These are phyloP conservation scores for Cebus imitator DNA, from an alignment of 2,113 vertebrate genomes.

Conservation along the genomic window DNA sequence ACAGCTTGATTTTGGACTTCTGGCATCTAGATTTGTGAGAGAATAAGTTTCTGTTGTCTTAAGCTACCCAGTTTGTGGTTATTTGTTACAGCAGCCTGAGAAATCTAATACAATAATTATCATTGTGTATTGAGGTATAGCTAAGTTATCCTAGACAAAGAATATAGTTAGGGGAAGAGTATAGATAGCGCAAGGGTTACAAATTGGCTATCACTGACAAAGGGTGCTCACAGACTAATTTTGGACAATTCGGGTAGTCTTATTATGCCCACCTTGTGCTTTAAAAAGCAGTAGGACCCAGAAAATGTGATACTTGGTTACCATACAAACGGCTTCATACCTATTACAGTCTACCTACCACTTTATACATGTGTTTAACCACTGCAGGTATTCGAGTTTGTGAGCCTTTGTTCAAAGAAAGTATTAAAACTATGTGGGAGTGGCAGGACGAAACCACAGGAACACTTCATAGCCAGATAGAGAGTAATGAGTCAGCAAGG, in stretches of 20 bases:
- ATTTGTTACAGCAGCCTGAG: not conserved
- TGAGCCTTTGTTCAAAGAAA: too few species aligned
- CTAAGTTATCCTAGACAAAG: too few species aligned
- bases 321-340: too few species aligned
- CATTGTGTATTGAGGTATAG: not conserved
- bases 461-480: too few species aligned
- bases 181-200: not conserved
- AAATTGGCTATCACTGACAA: not conserved
- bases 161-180: not conserved
- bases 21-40: not conserved
- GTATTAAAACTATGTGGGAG: too few species aligned
- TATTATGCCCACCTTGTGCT: not conserved
- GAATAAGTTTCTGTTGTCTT: not conserved
- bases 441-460: too few species aligned
- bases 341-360: too few species aligned
- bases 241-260: not conserved
- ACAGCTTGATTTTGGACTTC: not conserved
- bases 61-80: not conserved
- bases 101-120: not conserved
- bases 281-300: not conserved
- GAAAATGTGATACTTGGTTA: too few species aligned
- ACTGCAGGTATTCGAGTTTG: too few species aligned
- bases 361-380: too few species aligned
- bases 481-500: too few species aligned
- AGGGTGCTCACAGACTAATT: not conserved